phyloP scores from a whole-genome alignment of 30 jellyfish, hydroid and myxozoan species.

The Hydractinia echinata region DNA sequence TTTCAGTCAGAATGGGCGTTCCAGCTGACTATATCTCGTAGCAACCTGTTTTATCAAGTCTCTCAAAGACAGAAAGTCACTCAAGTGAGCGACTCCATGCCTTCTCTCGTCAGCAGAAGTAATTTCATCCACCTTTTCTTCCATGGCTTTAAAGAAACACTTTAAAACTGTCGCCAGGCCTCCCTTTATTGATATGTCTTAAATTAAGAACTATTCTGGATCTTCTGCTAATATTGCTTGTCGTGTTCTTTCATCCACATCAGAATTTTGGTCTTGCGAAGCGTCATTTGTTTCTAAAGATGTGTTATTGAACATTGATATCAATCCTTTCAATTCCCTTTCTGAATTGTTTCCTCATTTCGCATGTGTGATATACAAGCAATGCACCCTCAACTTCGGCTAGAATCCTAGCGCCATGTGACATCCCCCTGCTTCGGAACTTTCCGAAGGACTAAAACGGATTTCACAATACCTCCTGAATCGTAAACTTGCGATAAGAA shows the following conservation, averaged over 20 bases:
- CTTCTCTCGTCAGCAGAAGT: conserved; percentile 17
- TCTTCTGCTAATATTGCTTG: conserved; percentile 2
- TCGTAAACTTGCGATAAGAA: too few relatives aligned
- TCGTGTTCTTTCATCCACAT: neutral
- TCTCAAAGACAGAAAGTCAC: neutral
- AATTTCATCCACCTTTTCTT: neutral
- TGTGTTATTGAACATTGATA: too few relatives aligned
- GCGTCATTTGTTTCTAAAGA: neutral
- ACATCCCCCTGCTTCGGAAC: too few relatives aligned
- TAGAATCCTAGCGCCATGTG: too few relatives aligned
- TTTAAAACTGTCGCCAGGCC: neutral
- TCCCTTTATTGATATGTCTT: neutral
- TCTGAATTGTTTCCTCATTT: too few relatives aligned
- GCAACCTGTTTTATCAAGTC: neutral
- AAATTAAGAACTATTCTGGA: neutral
- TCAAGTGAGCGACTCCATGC: neutral
- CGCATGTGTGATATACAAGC: too few relatives aligned
- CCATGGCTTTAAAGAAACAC: neutral
- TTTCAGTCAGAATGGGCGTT: too few relatives aligned
- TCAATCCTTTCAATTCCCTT: too few relatives aligned
- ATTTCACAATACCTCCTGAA: too few relatives aligned
- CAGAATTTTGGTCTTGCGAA: neutral
- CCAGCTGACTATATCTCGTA: too few relatives aligned
- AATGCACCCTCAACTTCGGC: too few relatives aligned
- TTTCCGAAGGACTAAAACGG: too few relatives aligned